Evolutionary conservation across 2,888 invertebrate species (phyloP).

Genomic region (Drosophila atroscutellata): DNA sequence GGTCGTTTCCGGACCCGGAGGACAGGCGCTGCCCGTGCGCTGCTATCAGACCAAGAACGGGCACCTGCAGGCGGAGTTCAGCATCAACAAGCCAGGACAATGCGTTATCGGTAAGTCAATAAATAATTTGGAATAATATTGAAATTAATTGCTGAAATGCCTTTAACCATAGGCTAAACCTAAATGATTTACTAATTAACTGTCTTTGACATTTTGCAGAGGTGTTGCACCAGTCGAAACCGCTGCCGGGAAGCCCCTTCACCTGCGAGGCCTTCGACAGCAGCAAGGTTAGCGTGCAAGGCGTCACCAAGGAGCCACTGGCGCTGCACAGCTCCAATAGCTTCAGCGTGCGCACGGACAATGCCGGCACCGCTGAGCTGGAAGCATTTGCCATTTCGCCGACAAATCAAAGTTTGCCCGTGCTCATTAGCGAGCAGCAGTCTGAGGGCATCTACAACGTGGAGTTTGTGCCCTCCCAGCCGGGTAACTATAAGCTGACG

Average conservation of each 20-base stretch:
- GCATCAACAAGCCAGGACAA: slow-evolving; percentile 91
- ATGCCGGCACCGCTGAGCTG: slow-evolving; percentile 93
- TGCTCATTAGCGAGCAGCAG: slow-evolving; percentile 89
- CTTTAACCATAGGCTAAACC: neutral
- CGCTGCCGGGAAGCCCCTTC: slow-evolving; percentile 96
- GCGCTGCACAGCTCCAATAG: slow-evolving; percentile 93
- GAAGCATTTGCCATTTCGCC: slow-evolving; percentile 95
- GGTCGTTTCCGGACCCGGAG: slow-evolving; percentile 92
- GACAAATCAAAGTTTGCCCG: slow-evolving; percentile 92
- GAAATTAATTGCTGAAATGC: neutral
- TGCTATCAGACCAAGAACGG: slow-evolving; percentile 99
- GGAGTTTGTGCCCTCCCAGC: slow-evolving; percentile 93
- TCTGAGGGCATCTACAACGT: slow-evolving; percentile 90
- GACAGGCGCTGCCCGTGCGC: slow-evolving; percentile 93
- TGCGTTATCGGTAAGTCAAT: slow-evolving; percentile 87
- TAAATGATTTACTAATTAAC: neutral
- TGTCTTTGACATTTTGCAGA: slow-evolving; percentile 86
- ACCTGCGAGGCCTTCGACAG: slow-evolving; percentile 96
- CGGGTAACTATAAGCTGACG: slow-evolving; percentile 88
- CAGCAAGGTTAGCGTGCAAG: slow-evolving; percentile 91
- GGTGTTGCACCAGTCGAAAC: slow-evolving; percentile 95
- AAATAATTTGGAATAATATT: neutral
- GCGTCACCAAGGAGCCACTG: slow-evolving; percentile 90
- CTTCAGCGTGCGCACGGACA: slow-evolving; percentile 92
- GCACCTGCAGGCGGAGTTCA: slow-evolving; percentile 96